Percentiles rank a stretch among this genome's conserved stretches.
phyloP scores from a whole-genome alignment of 2,888 invertebrate species.

The Eulithis prunata region DNA sequence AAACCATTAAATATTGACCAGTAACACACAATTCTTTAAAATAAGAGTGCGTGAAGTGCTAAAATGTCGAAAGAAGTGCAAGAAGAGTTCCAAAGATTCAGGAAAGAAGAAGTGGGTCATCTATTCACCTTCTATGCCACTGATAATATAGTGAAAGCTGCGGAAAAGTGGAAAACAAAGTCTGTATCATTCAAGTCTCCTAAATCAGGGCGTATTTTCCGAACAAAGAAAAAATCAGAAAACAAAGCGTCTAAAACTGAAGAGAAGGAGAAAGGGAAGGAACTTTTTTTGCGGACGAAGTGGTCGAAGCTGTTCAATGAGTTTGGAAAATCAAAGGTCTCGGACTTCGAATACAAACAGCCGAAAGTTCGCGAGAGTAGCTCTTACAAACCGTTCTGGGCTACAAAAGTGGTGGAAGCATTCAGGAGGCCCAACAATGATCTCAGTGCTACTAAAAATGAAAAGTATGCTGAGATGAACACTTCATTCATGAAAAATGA shows the following conservation, averaged over 20 bases:
- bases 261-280: conserved; percentile 36
- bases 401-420: conserved; percentile 56
- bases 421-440: conserved; percentile 40
- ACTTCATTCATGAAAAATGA: conserved; percentile 10
- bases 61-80: conserved; percentile 65
- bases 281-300: conserved; percentile 51
- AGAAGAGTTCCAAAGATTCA: conserved; percentile 57
- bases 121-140: conserved; percentile 59
- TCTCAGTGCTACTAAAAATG: conserved; percentile 27
- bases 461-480: conserved; percentile 10
- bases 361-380: conserved; percentile 63
- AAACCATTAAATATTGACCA: not conserved
- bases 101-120: conserved; percentile 62
- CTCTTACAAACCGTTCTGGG: conserved; percentile 72
- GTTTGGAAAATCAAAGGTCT: conserved; percentile 66
- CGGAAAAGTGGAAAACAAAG: conserved; percentile 65
- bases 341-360: conserved; percentile 67
- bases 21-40: conserved; percentile 14
- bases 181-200: conserved; percentile 71
- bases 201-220: conserved; percentile 63
- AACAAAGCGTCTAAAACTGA: conserved; percentile 27
- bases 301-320: conserved; percentile 62
- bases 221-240: conserved; percentile 46
- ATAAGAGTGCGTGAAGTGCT: conserved; percentile 25
- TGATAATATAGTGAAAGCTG: conserved; percentile 49